Evolutionary conservation across 2,113 vertebrate species (phyloP), one percentile per base, ranked within the genome.

Genomic region (Nycticryphes semicollaris): DNA sequence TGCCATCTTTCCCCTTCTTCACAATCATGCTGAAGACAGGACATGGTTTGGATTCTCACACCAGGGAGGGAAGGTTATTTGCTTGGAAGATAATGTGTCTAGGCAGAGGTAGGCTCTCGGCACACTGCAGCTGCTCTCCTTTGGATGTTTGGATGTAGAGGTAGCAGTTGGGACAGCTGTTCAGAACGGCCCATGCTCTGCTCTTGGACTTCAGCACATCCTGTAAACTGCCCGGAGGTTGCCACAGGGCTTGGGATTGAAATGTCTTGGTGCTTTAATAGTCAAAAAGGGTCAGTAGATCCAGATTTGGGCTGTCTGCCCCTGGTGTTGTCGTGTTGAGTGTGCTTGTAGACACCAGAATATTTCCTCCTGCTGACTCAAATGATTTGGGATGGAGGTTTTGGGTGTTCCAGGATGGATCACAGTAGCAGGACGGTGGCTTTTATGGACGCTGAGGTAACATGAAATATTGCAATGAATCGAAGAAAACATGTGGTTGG

Each of bases 101-200:
- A 28, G 53, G n/a, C 53, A 48, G 68, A 54, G 41, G 17, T 3
- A 6, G 24, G 6, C 11, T 35, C 53, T n/a, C 14, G 3, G 28
- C 16, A 12, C 0, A 1, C 35, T 0, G 1, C 37, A 37, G 33
- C 19, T 39, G 33, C 1, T 3, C 39, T 47, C n/a, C 15, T 74
- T 75, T 0, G 3, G 25, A 2, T 14, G 4, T 41, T 67, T 0
- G 3, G 45, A 8, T 31, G 30, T 54, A 47, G 66, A 47, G 22
- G 22, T 60, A 39, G 47, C 25, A 77, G 66, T 60, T 78, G 50
- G 45, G 39, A 74, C 35, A 45, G 39, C 0, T 1, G 7, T 28
- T n/a, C 20, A 68, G 21, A 63, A 25, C 18, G 63, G 25, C 41
- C 35, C 0, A 0, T 0, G 22, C 7, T 4, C 67, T 79, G 50